Evolutionary conservation across 2,113 vertebrate genomes (phyloP).

Genomic region (Chascanopsetta lugubris): DNA sequence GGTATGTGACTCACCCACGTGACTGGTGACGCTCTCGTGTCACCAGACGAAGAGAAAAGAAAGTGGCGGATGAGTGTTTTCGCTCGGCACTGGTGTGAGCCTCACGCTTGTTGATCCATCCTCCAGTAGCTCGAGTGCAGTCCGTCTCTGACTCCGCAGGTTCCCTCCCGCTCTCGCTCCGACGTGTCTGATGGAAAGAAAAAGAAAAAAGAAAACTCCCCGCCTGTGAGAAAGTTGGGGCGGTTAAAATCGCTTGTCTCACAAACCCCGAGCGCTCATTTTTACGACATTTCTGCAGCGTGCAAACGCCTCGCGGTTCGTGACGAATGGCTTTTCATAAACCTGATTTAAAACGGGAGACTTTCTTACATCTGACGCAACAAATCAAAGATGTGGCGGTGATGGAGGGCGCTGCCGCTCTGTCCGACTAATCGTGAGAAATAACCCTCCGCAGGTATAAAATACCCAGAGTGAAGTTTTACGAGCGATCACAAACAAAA

Average conservation of each 20-base stretch:
- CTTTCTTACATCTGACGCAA: not conserved
- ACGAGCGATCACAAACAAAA: not conserved
- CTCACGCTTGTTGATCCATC: not conserved
- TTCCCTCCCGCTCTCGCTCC: not conserved
- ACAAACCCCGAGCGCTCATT: not conserved
- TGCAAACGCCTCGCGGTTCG: not conserved
- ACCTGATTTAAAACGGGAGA: not conserved
- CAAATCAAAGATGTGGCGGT: not conserved
- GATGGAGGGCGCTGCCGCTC: not conserved
- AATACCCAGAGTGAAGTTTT: conserved; percentile 19
- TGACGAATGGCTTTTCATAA: not conserved
- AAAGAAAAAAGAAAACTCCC: not conserved
- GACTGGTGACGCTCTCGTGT: no score
- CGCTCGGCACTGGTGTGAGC: not conserved
- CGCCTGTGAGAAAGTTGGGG: not conserved
- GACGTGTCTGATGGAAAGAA: not conserved
- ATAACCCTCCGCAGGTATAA: conserved; percentile 5
- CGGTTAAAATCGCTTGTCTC: not conserved
- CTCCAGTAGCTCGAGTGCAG: not conserved
- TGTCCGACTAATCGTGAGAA: conserved; percentile 21
- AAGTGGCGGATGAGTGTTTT: not conserved
- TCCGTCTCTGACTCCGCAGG: not conserved
- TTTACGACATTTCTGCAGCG: not conserved
- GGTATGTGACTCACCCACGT: not conserved
- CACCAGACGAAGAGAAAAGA: no score